A percentile compares a stretch with the other conserved stretches of the same genome.
Evolutionary conservation across 2,888 invertebrate genomes (phyloP).

Genomic region (Tanypteryx hageni): DNA sequence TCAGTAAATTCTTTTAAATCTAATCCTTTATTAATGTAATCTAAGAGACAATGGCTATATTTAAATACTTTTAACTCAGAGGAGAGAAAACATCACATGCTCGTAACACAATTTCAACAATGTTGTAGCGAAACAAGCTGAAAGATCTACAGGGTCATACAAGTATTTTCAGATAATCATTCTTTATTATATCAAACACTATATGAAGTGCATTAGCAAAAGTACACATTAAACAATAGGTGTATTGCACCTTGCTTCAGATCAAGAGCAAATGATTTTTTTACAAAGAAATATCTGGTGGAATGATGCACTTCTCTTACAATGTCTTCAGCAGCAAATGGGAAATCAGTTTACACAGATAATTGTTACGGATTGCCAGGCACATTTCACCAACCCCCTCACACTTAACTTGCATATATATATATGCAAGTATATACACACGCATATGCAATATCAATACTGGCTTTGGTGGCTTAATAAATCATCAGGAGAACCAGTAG

Average conservation of each 20-base stretch:
- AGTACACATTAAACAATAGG: conserved; percentile 61
- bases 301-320: conserved; percentile 61
- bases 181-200: conserved; percentile 63
- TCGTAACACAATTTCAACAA: conserved; percentile 47
- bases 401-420: conserved; percentile 33
- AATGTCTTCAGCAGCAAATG: conserved; percentile 52
- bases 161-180: conserved; percentile 50
- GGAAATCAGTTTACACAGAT: conserved; percentile 41
- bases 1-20: conserved; percentile 38
- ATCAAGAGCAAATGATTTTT: conserved; percentile 60
- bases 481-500: conserved; percentile 46
- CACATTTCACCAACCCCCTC: conserved; percentile 34
- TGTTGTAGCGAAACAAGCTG: conserved; percentile 48
- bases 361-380: conserved; percentile 60
- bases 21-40: conserved; percentile 38
- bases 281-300: conserved; percentile 55
- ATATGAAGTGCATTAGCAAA: conserved; percentile 60
- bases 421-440: neutral
- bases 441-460: conserved; percentile 55
- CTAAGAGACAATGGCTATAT: conserved; percentile 33
- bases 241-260: conserved; percentile 59
- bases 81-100: conserved; percentile 24
- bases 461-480: conserved; percentile 58
- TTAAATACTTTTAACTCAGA: conserved; percentile 19
- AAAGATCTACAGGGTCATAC: conserved; percentile 38